These are phyloP conservation scores for Dasyprocta punctata DNA, from an alignment of 2,113 vertebrate species.

Conservation along the genomic window DNA sequence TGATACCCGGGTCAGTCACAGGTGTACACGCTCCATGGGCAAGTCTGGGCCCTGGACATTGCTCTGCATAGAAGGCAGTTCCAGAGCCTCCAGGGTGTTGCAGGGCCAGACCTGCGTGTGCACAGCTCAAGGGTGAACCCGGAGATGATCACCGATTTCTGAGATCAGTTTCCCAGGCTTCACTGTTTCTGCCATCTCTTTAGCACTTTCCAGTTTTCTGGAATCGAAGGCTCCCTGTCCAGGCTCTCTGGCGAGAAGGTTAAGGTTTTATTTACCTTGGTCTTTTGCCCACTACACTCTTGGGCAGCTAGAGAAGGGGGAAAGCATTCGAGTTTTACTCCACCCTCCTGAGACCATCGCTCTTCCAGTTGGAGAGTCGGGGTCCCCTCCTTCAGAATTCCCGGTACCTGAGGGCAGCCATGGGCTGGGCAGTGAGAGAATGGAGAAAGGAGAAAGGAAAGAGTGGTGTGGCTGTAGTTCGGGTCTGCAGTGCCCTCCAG, in stretches of 20 bases:
- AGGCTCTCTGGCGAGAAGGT: neutral
- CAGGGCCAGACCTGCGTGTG: neutral
- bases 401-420: neutral
- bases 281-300: neutral
- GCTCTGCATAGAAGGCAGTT: neutral
- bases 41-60: neutral
- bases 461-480: neutral
- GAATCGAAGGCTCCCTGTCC: neutral
- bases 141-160: too few species aligned
- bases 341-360: neutral
- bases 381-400: neutral
- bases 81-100: neutral
- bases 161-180: neutral
- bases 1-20: neutral
- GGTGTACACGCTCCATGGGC: neutral
- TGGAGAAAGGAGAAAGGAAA: neutral
- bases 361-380: neutral
- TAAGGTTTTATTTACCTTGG: neutral
- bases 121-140: neutral
- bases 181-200: neutral
- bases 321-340: neutral
- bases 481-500: neutral
- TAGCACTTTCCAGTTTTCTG: neutral
- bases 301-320: neutral
- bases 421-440: neutral